Conservation (phyloP, 2,888 invertebrate species). For the Microdon myrmicae region DNA sequence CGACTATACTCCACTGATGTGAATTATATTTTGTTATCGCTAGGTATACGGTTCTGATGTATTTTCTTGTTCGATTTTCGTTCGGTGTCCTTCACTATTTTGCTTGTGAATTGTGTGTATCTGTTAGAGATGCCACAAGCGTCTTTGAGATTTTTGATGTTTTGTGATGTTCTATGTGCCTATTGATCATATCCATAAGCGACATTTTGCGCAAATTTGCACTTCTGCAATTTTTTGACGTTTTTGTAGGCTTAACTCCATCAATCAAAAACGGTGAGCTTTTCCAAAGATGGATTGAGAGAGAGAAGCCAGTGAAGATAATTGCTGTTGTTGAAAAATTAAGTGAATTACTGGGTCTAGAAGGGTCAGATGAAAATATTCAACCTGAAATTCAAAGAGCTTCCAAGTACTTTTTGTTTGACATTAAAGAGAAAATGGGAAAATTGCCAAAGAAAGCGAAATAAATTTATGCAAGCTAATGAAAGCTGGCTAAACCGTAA, state of each 20-base stretch:
- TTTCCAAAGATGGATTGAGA: constrained; percentile 9
- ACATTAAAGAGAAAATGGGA: constrained; percentile 6
- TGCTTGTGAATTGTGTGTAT: too few relatives aligned
- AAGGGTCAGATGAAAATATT: constrained; percentile 4
- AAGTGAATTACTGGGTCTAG: constrained; percentile 2
- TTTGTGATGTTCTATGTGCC: background rate
- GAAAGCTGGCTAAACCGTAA: too few relatives aligned
- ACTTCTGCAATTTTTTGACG: background rate
- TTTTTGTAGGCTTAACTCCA: constrained; percentile 10
- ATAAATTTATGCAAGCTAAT: constrained; percentile 5
- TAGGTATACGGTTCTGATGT: too few relatives aligned
- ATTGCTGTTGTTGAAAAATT: constrained; percentile 1
- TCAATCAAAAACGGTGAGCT: constrained; percentile 6
- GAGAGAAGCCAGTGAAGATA: constrained; percentile 1
- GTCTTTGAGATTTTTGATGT: constrained; percentile 1
- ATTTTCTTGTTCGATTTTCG: too few relatives aligned
- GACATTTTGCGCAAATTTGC: too few relatives aligned
- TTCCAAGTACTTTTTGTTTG: background rate
- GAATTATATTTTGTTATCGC: too few relatives aligned
- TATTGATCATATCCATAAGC: background rate
- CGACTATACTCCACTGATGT: too few relatives aligned
- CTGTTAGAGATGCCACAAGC: too few relatives aligned
- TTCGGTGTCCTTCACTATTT: too few relatives aligned
- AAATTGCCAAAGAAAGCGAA: constrained; percentile 2
- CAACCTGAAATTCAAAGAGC: constrained; percentile 3